Evolutionary conservation across 1,140 invertebrate genomes (phyloP), one percentile per base, ranked within the genome.

Genomic region (Sarcophaga bullata): DNA sequence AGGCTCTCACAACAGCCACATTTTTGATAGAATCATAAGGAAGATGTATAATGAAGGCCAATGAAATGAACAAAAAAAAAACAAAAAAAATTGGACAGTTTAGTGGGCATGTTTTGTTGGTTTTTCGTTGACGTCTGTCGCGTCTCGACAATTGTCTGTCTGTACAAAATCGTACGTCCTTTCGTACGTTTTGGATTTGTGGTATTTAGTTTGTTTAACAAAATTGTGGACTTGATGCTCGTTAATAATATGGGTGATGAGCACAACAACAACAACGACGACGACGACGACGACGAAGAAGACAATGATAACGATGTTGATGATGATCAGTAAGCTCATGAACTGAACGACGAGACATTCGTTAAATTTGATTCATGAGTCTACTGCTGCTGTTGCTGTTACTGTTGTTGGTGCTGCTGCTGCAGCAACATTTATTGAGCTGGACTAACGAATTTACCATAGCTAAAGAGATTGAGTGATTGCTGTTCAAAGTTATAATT

Each of bases 401-500:
- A 15, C 72, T 81, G 68, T 47, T 52, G 54, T 11, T 7, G 8
- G 8, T 81, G 58, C 62, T 78, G 73, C 73, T 81, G 73, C 54
- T 62, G 73, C 50, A 54, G 73, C 82, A 15, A 37, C 25, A 10
- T 52, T 9, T 52, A 62, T 62, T 62, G 15, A 62, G 54, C 54
- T 68, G 62, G 17, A 19, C 6, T 68, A 68, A 68, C 62, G n/a
- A 68, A 68, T 10, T 68, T 68, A 68, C 62, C 17, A 19, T 5
- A 19, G 8, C 62, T 68, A 62, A 54, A 86, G 85, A 88, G 88
- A 89, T 89, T 89, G 88, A 89, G 88, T 89, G 88, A 89, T 89
- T 89, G 88, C 87, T 89, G 89, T 87, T 87, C 87, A 89, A 89
- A 89, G 88, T 89, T 89, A 89, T 89, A 89, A 89, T 89, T 89